Conservation (phyloP, 2,113 vertebrate genomes). For the Percopsis transmontana region DNA sequence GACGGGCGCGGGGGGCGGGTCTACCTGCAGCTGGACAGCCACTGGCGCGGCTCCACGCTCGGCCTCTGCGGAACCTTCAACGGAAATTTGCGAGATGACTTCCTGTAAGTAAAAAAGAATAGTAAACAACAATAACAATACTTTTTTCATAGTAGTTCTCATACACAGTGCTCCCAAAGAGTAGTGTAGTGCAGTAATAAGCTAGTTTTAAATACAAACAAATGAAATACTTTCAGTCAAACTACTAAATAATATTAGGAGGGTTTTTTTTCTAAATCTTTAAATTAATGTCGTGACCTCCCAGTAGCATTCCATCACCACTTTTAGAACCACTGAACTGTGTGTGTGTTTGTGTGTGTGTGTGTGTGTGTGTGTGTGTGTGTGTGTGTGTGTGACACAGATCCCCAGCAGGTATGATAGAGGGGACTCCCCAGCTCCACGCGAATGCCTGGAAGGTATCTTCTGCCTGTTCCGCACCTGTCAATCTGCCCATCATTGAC, state of each 20-base stretch:
- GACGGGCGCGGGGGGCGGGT: constrained; percentile 87
- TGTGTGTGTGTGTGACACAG: constrained; percentile 63
- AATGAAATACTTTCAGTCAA: too few species aligned
- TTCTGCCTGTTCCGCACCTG: constrained; percentile 88
- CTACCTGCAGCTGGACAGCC: constrained; percentile 87
- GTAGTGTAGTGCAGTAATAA: too few species aligned
- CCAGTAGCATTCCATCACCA: neutral
- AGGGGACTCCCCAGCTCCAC: constrained; percentile 96
- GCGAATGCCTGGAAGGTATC: constrained; percentile 96
- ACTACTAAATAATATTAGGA: neutral
- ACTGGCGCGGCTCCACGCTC: constrained; percentile 88
- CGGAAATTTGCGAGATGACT: constrained; percentile 96
- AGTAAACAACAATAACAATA: too few species aligned
- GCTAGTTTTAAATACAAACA: too few species aligned
- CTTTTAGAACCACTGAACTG: neutral
- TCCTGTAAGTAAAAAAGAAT: constrained; percentile 91
- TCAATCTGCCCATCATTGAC: constrained; percentile 92
- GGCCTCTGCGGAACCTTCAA: constrained; percentile 97
- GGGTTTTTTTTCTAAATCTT: too few species aligned
- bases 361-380: neutral
- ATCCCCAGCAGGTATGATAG: constrained; percentile 96
- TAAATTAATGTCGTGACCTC: neutral
- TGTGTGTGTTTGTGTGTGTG: neutral
- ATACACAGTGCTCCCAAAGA: too few species aligned
- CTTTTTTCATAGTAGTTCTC: too few species aligned